phyloP scores from a whole-genome alignment of 2,888 invertebrate genomes.

The Clunio marinus region DNA sequence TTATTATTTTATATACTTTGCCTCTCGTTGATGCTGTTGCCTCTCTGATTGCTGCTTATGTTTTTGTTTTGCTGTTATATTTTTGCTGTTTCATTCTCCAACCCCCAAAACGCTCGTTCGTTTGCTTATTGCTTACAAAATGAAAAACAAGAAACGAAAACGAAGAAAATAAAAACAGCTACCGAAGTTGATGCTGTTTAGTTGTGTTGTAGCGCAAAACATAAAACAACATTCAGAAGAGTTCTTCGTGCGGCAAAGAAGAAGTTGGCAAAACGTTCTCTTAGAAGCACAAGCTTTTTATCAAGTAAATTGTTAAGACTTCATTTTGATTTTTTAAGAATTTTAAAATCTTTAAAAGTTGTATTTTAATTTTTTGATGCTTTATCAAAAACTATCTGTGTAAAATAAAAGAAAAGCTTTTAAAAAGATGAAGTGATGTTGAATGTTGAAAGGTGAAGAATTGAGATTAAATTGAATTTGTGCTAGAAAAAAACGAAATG shows the following conservation, averaged over 20 bases:
- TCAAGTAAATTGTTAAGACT: too few relatives aligned
- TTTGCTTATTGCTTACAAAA: constrained; percentile 4
- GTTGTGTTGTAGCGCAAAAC: constrained; percentile 36
- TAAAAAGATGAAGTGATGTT: not conserved
- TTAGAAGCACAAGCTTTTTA: not conserved
- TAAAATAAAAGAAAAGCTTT: constrained; percentile 4
- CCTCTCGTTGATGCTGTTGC: constrained; percentile 15
- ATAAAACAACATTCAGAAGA: constrained; percentile 33
- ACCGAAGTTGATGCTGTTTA: constrained; percentile 22
- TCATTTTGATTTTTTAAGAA: too few relatives aligned
- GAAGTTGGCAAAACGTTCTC: not conserved
- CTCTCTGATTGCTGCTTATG: constrained; percentile 15
- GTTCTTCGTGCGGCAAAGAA: constrained; percentile 8
- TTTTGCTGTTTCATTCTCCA: not conserved
- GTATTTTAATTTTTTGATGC: too few relatives aligned
- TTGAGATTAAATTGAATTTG: not conserved
- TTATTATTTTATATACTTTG: constrained; percentile 20
- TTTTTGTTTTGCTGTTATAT: constrained; percentile 21
- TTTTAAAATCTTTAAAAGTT: too few relatives aligned
- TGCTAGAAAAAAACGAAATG: not conserved
- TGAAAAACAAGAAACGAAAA: not conserved
- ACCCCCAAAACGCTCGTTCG: constrained; percentile 7
- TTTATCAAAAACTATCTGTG: too few relatives aligned
- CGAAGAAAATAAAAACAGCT: constrained; percentile 9
- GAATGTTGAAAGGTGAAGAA: not conserved